Evolutionary conservation across 2,797 vertebrate genomes (phyloP).

Genomic region (Trichosurus vulpecula): DNA sequence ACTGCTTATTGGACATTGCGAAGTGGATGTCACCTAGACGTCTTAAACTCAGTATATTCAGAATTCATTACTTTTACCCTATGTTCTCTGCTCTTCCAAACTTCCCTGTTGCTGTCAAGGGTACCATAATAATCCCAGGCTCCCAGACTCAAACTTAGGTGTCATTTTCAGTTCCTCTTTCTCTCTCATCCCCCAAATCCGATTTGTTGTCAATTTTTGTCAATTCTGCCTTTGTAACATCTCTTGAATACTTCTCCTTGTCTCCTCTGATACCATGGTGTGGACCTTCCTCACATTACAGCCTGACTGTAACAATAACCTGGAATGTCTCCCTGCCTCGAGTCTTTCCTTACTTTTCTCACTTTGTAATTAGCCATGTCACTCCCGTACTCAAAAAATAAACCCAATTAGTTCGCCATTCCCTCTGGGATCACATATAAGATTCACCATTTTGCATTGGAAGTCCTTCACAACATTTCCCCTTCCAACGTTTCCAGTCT

Average conservation of each 20-base stretch:
- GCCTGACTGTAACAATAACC: too few relatives aligned
- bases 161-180: too few relatives aligned
- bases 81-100: background rate
- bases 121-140: too few relatives aligned
- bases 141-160: too few relatives aligned
- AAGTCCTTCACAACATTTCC: background rate
- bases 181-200: too few relatives aligned
- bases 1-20: background rate
- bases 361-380: background rate
- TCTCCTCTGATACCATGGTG: too few relatives aligned
- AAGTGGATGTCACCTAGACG: background rate
- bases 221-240: background rate
- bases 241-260: background rate
- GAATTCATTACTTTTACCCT: background rate
- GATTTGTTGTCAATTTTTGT: too few relatives aligned
- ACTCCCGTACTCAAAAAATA: background rate
- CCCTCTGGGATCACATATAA: background rate
- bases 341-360: too few relatives aligned
- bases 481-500: background rate
- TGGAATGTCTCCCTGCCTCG: too few relatives aligned
- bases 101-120: background rate
- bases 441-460: background rate
- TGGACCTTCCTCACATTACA: too few relatives aligned
- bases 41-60: background rate
- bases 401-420: background rate